phyloP scores from a whole-genome alignment of 2,797 vertebrate species.

The Podargus strigoides region DNA sequence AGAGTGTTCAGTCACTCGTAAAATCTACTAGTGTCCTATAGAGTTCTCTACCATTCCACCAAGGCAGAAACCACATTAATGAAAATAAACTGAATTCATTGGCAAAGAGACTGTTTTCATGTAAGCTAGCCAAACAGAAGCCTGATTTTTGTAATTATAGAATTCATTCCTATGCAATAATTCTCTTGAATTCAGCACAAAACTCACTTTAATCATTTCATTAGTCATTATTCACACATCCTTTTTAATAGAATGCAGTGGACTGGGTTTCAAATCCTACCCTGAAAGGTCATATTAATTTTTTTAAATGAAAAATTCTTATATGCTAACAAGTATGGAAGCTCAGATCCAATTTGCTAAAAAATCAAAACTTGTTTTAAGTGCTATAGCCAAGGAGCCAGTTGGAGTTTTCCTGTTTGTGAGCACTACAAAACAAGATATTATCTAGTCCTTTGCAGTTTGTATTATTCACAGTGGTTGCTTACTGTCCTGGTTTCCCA shows the following conservation, averaged over 20 bases:
- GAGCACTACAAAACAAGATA: background rate
- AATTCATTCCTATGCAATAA: background rate
- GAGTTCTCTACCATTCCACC: background rate
- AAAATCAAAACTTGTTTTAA: background rate
- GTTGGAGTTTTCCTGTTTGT: background rate
- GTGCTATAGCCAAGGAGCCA: background rate
- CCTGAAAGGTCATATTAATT: background rate
- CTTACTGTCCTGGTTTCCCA: too few relatives aligned
- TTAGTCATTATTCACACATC: background rate
- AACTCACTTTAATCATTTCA: background rate
- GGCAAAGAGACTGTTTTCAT: background rate
- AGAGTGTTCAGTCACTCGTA: background rate
- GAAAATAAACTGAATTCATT: background rate
- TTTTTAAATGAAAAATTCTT: background rate
- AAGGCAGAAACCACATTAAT: background rate
- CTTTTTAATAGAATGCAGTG: background rate
- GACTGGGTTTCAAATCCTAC: background rate
- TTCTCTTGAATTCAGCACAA: background rate
- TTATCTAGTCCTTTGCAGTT: background rate
- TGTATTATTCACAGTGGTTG: background rate
- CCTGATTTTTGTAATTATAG: background rate
- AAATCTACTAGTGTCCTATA: background rate
- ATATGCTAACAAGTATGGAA: background rate
- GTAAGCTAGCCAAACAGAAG: background rate
- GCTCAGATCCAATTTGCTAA: background rate